phyloP scores from a whole-genome alignment of 1,140 invertebrate genomes.

The Argopecten irradians region DNA sequence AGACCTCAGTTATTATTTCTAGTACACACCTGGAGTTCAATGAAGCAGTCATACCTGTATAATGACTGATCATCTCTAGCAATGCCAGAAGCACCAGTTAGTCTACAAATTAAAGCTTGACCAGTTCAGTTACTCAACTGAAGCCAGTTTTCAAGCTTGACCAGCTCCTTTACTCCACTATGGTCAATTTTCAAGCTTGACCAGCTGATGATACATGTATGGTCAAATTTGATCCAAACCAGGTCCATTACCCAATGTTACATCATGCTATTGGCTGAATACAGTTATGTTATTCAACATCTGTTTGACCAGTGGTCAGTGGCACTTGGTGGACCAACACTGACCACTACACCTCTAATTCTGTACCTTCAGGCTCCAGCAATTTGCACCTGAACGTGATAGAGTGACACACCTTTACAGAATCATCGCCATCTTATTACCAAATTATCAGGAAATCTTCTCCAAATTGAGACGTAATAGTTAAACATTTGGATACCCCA shows the following conservation, averaged over 20 bases:
- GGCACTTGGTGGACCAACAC: background rate
- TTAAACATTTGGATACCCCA: background rate
- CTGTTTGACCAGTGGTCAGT: background rate
- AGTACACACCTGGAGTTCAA: too few relatives aligned
- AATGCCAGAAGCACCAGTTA: too few relatives aligned
- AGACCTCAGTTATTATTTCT: too few relatives aligned
- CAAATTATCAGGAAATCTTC: background rate
- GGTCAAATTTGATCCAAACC: background rate
- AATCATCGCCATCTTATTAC: too few relatives aligned
- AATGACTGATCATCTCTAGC: too few relatives aligned
- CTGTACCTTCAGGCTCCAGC: background rate
- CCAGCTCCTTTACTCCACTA: background rate
- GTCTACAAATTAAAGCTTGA: too few relatives aligned
- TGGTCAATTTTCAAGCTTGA: background rate
- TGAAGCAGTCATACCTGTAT: too few relatives aligned
- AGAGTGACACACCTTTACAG: too few relatives aligned
- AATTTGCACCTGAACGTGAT: background rate
- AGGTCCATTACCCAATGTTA: background rate
- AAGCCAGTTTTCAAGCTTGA: too few relatives aligned
- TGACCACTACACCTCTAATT: too few relatives aligned
- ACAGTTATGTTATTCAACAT: background rate
- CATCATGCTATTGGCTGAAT: too few relatives aligned
- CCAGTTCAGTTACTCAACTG: too few relatives aligned
- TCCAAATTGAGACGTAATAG: background rate
- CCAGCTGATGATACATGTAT: background rate